Evolutionary conservation across 1,140 invertebrate species (phyloP).

Genomic region (Bombus impatiens): DNA sequence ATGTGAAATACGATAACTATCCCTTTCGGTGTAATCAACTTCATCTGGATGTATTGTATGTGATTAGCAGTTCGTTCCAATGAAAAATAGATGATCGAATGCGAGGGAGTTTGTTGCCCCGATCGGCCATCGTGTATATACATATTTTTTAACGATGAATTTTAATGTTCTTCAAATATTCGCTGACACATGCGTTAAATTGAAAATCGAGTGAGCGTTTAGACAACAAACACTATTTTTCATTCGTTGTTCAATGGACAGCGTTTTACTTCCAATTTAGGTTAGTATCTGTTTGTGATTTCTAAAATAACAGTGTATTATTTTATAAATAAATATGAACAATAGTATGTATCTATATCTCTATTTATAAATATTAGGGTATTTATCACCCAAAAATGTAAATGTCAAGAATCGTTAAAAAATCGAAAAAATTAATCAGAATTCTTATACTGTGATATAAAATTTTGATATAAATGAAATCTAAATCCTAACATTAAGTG

Average conservation of each 20-base stretch:
- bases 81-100: conserved; percentile 12
- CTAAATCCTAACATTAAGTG: no score
- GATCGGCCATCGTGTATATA: background rate
- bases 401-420: no score
- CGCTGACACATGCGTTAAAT: background rate
- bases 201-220: background rate
- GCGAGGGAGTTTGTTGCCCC: background rate
- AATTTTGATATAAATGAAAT: no score
- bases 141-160: background rate
- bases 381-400: no score
- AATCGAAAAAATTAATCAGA: no score
- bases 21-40: conserved; percentile 1
- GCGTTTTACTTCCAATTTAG: background rate
- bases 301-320: background rate
- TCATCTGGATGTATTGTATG: background rate
- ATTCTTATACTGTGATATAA: no score
- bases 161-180: background rate
- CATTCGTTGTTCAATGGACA: background rate
- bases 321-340: no score
- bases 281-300: background rate
- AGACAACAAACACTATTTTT: no score
- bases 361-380: no score
- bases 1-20: conserved; percentile 5
- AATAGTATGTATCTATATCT: no score
- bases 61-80: background rate